A percentile compares a stretch with the other conserved stretches of the same genome.
Evolutionary conservation across 2,113 vertebrate genomes (phyloP).

Genomic region (Gymnogyps californianus): DNA sequence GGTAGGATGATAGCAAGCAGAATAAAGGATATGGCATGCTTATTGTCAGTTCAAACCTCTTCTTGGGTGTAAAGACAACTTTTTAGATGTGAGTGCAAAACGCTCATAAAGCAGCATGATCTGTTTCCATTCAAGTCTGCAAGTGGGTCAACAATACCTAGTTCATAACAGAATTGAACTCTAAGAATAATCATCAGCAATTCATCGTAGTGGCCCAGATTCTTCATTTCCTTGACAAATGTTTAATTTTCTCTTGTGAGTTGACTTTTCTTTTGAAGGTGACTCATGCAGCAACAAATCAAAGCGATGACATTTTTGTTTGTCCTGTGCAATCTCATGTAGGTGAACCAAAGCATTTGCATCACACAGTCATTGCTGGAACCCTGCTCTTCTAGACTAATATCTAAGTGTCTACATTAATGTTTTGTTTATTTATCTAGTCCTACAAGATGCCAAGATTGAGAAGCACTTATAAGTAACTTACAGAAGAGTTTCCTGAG

Average conservation of each 20-base stretch:
- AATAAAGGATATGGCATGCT: neutral
- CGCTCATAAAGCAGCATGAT: neutral
- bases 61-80: neutral
- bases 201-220: neutral
- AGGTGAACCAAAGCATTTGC: neutral
- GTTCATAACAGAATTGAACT: neutral
- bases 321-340: neutral
- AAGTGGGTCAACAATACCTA: neutral
- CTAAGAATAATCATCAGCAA: neutral
- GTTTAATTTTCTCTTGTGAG: neutral
- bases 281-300: neutral
- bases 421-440: neutral
- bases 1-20: neutral
- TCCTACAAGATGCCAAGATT: neutral
- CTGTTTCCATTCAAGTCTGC: neutral
- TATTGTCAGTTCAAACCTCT: neutral
- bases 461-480: neutral
- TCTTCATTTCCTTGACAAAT: constrained; percentile 1
- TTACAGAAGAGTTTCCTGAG: neutral
- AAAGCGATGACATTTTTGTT: neutral
- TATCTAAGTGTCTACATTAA: neutral
- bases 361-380: neutral
- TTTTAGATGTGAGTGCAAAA: neutral
- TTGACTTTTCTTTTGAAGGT: neutral
- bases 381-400: neutral